phyloP scores from a whole-genome alignment of 64 coral and sea anemone species.

The Pocillopora verrucosa region DNA sequence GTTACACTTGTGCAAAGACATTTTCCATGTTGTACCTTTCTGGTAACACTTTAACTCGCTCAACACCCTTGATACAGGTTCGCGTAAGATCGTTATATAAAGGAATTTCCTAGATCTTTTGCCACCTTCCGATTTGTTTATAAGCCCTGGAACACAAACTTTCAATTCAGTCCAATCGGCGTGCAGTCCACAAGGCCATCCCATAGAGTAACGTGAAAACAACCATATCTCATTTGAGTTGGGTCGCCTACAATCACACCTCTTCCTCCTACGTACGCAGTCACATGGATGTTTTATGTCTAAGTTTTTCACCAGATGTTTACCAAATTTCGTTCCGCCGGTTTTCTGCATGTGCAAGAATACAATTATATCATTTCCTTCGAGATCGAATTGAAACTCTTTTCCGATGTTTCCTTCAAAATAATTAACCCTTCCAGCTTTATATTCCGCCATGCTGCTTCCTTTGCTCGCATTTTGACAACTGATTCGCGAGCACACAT shows the following conservation, averaged over 20 bases:
- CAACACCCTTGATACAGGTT: conserved; percentile 78
- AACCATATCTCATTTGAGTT: conserved; percentile 82
- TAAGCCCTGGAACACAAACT: conserved; percentile 72
- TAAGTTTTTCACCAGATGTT: conserved; percentile 82
- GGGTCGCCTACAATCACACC: conserved; percentile 64
- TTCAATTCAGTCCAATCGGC: conserved; percentile 89
- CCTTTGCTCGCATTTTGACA: neutral
- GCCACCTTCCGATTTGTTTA: conserved; percentile 49
- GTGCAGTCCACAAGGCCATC: conserved; percentile 96
- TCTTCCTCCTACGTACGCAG: conserved; percentile 36
- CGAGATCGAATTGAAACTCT: conserved; percentile 36
- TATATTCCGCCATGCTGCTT: neutral
- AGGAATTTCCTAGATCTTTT: conserved; percentile 59
- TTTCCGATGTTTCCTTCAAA: conserved; percentile 2
- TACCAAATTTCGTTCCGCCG: conserved; percentile 89
- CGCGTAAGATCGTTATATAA: conserved; percentile 87
- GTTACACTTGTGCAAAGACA: conserved; percentile 76
- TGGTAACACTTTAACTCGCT: conserved; percentile 92
- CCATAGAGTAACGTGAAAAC: conserved; percentile 86
- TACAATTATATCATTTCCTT: conserved; percentile 73
- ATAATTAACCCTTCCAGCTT: neutral
- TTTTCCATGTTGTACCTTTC: conserved; percentile 85
- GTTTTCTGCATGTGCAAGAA: conserved; percentile 98
- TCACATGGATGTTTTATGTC: conserved; percentile 60
- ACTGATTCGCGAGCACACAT: neutral